These are phyloP conservation scores for Drosophila kohkoa DNA, from an alignment of 1,140 invertebrate species.

Conservation along the genomic window DNA sequence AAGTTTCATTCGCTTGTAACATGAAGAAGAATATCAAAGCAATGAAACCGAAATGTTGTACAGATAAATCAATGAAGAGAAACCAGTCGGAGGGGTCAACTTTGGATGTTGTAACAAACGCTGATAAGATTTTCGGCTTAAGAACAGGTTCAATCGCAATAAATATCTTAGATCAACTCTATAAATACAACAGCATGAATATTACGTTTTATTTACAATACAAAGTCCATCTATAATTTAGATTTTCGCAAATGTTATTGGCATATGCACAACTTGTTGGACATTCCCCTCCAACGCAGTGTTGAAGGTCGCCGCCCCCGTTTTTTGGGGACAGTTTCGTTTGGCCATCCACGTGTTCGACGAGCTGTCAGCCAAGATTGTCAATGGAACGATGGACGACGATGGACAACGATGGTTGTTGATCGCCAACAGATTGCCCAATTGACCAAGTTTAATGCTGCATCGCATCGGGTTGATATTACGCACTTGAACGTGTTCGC, in stretches of 20 bases:
- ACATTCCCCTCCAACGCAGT: conserved; percentile 1
- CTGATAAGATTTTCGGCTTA: too few relatives aligned
- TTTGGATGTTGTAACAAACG: background rate
- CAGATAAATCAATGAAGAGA: background rate
- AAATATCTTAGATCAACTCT: too few relatives aligned
- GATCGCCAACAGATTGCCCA: conserved; percentile 21
- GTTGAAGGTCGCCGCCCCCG: conserved; percentile 23
- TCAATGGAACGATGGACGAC: background rate
- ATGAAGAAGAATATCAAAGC: background rate
- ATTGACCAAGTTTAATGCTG: conserved; percentile 16
- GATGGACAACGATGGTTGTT: conserved; percentile 2
- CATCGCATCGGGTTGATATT: conserved; percentile 3
- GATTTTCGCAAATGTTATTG: background rate
- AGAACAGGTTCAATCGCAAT: too few relatives aligned
- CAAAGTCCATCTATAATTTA: background rate
- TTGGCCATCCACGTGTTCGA: conserved; percentile 12
- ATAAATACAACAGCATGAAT: too few relatives aligned
- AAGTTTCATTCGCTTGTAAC: conserved; percentile 5
- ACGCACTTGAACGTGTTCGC: conserved; percentile 42
- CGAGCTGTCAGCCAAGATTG: conserved; percentile 5
- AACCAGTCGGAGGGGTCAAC: conserved; percentile 13
- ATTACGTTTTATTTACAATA: background rate
- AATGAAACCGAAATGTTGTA: background rate
- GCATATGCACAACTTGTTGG: background rate
- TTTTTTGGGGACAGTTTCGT: background rate